Percentiles rank a stretch among this genome's conserved stretches.
phyloP scores from a whole-genome alignment of 2,888 invertebrate species.

The Diplolepis rosae region DNA sequence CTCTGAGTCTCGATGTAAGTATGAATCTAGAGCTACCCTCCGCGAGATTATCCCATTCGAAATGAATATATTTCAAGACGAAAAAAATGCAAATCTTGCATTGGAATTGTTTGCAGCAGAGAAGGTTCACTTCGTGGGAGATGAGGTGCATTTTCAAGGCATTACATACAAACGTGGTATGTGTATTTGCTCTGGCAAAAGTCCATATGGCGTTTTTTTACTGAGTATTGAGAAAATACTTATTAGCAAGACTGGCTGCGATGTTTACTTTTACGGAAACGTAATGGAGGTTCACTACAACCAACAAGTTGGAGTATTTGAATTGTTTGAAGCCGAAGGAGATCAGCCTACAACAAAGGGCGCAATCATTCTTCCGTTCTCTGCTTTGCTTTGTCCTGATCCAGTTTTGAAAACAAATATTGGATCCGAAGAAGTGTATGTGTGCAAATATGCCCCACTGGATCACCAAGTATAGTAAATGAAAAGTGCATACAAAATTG shows the following conservation, averaged over 20 bases:
- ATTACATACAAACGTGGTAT: constrained; percentile 31
- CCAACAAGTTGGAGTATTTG: background rate
- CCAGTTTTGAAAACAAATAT: background rate
- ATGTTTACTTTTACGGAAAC: background rate
- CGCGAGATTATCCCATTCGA: too few species aligned
- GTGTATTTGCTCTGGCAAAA: constrained; percentile 23
- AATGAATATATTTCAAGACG: too few species aligned
- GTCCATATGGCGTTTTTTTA: background rate
- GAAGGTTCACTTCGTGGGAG: background rate
- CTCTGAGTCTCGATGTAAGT: too few species aligned
- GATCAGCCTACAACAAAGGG: background rate
- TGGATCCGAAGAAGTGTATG: background rate
- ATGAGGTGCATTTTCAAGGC: constrained; percentile 21
- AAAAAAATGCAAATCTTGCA: too few species aligned
- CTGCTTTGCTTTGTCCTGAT: background rate
- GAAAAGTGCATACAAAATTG: background rate
- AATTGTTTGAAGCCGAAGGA: background rate
- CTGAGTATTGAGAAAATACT: background rate
- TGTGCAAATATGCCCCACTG: background rate
- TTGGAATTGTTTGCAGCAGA: too few species aligned
- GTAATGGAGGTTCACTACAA: background rate
- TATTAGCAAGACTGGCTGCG: background rate
- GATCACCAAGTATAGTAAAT: background rate
- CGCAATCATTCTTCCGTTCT: background rate
- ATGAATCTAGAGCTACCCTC: too few species aligned